These are phyloP conservation scores for Capitulum mitella DNA, from an alignment of 2,888 invertebrate species.

Conservation along the genomic window DNA sequence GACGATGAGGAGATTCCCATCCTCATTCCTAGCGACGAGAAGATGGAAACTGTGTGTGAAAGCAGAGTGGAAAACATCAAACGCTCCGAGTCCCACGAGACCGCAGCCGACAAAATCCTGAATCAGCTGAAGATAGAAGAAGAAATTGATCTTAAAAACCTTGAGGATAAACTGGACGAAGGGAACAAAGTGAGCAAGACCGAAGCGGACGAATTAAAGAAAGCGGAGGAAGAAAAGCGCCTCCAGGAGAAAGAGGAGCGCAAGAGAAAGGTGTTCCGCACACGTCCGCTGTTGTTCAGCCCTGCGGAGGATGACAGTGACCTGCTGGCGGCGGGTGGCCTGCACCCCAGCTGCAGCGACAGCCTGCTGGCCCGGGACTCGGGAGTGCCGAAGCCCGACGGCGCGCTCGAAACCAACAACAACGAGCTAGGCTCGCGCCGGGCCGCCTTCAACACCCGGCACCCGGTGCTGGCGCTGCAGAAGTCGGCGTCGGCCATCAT, in stretches of 20 bases:
- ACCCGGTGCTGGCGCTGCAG: not conserved
- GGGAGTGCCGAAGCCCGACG: not conserved
- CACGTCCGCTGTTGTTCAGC: not conserved
- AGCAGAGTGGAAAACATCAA: not conserved
- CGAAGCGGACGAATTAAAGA: not conserved
- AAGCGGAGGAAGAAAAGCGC: not conserved
- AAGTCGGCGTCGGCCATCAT: slow-evolving; percentile 23
- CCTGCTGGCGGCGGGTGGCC: not conserved
- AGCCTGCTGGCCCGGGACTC: not conserved
- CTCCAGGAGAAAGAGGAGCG: not conserved
- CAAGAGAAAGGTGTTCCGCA: not conserved
- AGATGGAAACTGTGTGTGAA: not conserved
- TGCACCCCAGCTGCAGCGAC: not conserved
- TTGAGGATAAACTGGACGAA: not conserved
- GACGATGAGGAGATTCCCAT: not conserved
- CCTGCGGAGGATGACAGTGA: not conserved
- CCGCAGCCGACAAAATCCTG: not conserved
- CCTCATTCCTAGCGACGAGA: slow-evolving; percentile 3
- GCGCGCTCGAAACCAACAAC: not conserved
- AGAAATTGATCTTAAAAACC: not conserved
- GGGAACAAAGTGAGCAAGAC: not conserved
- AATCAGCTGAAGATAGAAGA: not conserved
- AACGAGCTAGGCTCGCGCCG: not conserved
- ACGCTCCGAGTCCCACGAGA: not conserved
- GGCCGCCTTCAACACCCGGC: not conserved